Percentiles rank a stretch among this genome's conserved stretches.
These are phyloP conservation scores for Scaptomyza reducta DNA, from an alignment of 2,888 invertebrate species.

Conservation along the genomic window DNA sequence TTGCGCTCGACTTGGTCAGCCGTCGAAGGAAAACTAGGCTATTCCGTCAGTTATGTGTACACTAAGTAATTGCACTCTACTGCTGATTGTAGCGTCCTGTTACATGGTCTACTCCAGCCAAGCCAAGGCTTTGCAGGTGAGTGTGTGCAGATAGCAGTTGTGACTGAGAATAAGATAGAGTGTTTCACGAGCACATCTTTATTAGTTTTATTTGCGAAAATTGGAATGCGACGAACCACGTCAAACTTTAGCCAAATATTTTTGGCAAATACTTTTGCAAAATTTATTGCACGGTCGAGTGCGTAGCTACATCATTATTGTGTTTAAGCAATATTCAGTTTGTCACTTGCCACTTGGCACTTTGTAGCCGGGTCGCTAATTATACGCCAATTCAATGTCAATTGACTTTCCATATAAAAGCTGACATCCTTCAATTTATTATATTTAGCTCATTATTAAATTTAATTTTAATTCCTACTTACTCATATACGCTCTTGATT, in stretches of 20 bases:
- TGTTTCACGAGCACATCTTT: conserved; percentile 49
- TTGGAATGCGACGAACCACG: not conserved
- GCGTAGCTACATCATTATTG: conserved; percentile 16
- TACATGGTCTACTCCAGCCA: conserved; percentile 70
- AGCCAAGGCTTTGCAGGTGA: conserved; percentile 75
- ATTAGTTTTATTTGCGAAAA: conserved; percentile 63
- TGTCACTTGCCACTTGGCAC: conserved; percentile 36
- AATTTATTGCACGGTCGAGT: conserved; percentile 2
- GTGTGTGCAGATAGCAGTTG: conserved; percentile 35
- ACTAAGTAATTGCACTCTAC: conserved; percentile 73
- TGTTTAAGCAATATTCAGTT: conserved; percentile 51
- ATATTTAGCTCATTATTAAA: conserved; percentile 23
- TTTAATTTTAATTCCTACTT: conserved; percentile 13
- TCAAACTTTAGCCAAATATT: conserved; percentile 6
- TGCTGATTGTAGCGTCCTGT: conserved; percentile 73
- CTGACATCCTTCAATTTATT: conserved; percentile 3
- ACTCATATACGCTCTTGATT: conserved; percentile 4
- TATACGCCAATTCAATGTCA: conserved; percentile 26
- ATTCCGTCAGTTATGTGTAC: conserved; percentile 62
- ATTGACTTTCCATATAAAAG: conserved; percentile 12
- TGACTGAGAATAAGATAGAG: conserved; percentile 2
- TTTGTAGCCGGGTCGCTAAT: conserved; percentile 41
- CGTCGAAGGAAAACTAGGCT: not conserved
- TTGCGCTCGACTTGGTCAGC: conserved; percentile 15
- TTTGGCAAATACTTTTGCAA: conserved; percentile 4